phyloP scores from a whole-genome alignment of 2,888 invertebrate species.

The Rutpela maculata region DNA sequence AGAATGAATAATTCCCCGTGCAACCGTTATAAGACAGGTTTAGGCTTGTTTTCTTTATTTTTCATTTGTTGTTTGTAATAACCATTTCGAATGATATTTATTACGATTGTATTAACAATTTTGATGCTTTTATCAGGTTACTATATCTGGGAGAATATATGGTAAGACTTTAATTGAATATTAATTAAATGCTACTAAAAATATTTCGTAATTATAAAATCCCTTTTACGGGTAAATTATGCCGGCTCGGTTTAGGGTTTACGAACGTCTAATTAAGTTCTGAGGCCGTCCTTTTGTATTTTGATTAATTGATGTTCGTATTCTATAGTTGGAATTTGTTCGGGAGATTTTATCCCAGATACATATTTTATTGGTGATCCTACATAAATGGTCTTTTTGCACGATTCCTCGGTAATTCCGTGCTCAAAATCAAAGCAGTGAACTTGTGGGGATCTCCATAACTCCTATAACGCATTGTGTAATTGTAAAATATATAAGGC shows the following conservation, averaged over 20 bases:
- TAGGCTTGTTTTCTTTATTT: constrained; percentile 31
- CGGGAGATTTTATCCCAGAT: constrained; percentile 36
- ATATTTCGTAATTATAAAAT: constrained; percentile 38
- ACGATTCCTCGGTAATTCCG: constrained; percentile 16
- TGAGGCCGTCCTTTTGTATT: constrained; percentile 45
- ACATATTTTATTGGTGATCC: constrained; percentile 29
- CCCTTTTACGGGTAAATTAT: constrained; percentile 35
- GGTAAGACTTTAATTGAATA: constrained; percentile 33
- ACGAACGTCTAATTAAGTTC: constrained; percentile 43
- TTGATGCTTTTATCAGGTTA: constrained; percentile 36
- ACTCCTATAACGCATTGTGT: not conserved
- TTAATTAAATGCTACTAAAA: constrained; percentile 36
- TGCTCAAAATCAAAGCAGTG: not conserved
- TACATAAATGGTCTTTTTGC: constrained; percentile 14
- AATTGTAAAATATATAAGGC: no score
- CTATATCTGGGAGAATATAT: constrained; percentile 19
- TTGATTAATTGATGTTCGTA: constrained; percentile 48
- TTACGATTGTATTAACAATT: constrained; percentile 31
- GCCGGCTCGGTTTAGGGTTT: constrained; percentile 29
- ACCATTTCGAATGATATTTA: constrained; percentile 38
- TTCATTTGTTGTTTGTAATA: constrained; percentile 37
- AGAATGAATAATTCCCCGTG: constrained; percentile 27
- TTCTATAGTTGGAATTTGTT: constrained; percentile 37
- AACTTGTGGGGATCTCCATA: not conserved
- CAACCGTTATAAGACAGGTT: constrained; percentile 34